Conservation (phyloP, 2,797 vertebrate genomes). For the Sarcoramphus papa region DNA sequence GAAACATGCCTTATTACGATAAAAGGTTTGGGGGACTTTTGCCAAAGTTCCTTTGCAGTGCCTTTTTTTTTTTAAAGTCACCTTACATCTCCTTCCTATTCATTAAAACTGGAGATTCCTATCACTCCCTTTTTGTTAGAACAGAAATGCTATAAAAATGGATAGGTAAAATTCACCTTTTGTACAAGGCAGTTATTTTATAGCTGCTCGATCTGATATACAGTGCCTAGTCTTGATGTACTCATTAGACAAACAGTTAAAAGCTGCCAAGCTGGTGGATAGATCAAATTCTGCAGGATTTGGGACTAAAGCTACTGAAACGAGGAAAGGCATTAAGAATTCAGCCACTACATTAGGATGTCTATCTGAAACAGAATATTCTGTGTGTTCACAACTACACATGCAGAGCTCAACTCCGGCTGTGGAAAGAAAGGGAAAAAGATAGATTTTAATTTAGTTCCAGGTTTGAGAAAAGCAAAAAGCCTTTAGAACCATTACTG, state of each 20-base stretch:
- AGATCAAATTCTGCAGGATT: constrained; percentile 17
- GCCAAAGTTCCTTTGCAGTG: neutral
- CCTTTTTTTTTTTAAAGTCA: neutral
- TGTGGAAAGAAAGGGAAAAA: neutral
- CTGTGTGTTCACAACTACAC: neutral
- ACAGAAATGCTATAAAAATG: neutral
- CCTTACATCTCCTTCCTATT: neutral
- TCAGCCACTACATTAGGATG: neutral
- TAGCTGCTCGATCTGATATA: neutral
- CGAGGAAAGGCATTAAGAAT: neutral
- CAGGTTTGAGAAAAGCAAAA: neutral
- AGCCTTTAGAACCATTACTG: neutral
- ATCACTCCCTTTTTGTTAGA: neutral
- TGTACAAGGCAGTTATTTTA: neutral
- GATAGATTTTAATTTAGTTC: neutral
- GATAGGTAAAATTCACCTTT: neutral
- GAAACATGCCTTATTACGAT: neutral
- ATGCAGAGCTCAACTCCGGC: neutral
- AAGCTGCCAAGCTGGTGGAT: neutral
- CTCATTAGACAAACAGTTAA: constrained; percentile 44
- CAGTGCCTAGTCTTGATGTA: neutral
- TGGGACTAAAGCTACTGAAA: neutral
- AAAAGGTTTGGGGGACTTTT: neutral
- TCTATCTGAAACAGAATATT: constrained; percentile 26
- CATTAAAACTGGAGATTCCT: neutral